These are phyloP conservation scores for Erythrolamprus reginae DNA, from an alignment of 2,113 vertebrate species.

Conservation along the genomic window DNA sequence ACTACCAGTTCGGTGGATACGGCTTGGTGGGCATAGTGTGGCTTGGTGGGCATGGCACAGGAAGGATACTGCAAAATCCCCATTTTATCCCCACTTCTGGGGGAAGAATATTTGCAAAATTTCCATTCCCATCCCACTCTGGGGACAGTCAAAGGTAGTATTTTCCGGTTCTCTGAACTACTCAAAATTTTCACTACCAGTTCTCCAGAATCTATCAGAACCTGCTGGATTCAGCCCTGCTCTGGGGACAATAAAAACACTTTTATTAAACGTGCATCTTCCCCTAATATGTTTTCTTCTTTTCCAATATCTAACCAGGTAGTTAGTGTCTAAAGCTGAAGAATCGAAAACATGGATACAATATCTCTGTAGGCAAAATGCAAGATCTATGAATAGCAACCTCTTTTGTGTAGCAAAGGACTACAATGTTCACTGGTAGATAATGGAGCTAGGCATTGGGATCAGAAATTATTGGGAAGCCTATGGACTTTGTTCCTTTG, in stretches of 20 bases:
- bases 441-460: neutral
- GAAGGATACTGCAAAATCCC: no score
- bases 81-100: no score
- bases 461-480: neutral
- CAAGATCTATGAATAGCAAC: neutral
- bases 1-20: no score
- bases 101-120: no score
- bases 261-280: neutral
- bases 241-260: neutral
- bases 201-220: no score
- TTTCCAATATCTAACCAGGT: neutral
- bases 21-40: no score
- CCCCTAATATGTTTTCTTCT: neutral
- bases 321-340: neutral
- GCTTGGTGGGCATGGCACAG: no score
- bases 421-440: neutral
- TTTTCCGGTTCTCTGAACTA: no score
- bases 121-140: no score
- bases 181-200: no score
- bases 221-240: no score
- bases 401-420: neutral
- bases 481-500: neutral
- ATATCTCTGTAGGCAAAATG: neutral
- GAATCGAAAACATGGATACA: neutral
- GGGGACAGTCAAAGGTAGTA: no score